Evolutionary conservation across 1,140 invertebrate genomes (phyloP).

Genomic region (Acyrthosiphon pisum): DNA sequence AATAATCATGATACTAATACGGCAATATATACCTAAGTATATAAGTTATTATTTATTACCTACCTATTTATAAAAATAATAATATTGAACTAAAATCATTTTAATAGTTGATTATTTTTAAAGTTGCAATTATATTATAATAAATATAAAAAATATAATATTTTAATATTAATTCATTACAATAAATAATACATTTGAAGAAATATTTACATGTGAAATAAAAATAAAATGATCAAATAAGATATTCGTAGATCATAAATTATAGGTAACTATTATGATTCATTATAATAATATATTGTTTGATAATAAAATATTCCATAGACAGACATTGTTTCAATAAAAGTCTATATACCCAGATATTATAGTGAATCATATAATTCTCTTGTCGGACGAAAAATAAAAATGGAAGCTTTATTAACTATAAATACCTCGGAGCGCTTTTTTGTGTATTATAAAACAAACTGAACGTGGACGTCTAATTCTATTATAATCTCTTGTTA

Average conservation of each 20-base stretch:
- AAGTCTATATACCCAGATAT: not conserved
- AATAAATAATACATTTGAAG: not conserved
- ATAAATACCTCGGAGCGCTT: not conserved
- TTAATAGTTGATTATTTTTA: too few relatives aligned
- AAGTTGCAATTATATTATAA: not conserved
- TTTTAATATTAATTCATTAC: not conserved
- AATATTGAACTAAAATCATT: too few relatives aligned
- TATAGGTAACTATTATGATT: not conserved
- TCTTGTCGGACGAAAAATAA: conserved; percentile 1
- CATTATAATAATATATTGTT: too few relatives aligned
- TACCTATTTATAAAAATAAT: too few relatives aligned
- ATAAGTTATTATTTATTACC: too few relatives aligned
- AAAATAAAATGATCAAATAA: not conserved
- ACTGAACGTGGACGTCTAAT: conserved; percentile 28
- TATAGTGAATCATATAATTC: not conserved
- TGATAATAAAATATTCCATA: not conserved
- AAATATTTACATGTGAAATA: not conserved
- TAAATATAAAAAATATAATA: too few relatives aligned
- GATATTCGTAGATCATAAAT: not conserved
- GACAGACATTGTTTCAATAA: not conserved
- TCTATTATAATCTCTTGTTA: conserved; percentile 54
- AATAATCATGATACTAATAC: too few relatives aligned
- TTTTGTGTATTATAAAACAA: conserved; percentile 26
- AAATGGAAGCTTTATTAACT: conserved; percentile 26
- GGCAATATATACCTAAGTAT: too few relatives aligned